Evolutionary conservation across 2,888 invertebrate genomes (phyloP).

Genomic region (Cosmia pyralina): DNA sequence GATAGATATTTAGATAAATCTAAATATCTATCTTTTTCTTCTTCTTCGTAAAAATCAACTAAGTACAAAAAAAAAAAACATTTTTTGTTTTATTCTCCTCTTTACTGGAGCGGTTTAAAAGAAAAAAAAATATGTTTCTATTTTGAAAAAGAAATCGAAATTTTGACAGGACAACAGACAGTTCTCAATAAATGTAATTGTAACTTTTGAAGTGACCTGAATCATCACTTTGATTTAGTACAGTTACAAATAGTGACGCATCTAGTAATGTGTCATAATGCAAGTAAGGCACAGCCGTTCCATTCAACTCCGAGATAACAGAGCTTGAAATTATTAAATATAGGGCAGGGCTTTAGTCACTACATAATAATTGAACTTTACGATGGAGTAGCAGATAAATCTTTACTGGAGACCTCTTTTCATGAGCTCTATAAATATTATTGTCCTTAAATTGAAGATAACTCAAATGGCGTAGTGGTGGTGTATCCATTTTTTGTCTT

Average conservation of each 20-base stretch:
- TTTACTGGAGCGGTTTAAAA: no score
- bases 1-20: no score
- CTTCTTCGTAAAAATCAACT: no score
- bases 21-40: no score
- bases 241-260: slow-evolving; percentile 31
- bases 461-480: neutral
- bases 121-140: no score
- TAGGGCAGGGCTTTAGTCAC: slow-evolving; percentile 15
- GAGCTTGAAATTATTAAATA: slow-evolving; percentile 26
- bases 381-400: slow-evolving; percentile 1
- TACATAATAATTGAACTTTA: slow-evolving; percentile 14
- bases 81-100: no score
- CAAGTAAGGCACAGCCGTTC: slow-evolving; percentile 3
- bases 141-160: no score
- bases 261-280: slow-evolving; percentile 23
- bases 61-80: no score
- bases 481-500: neutral
- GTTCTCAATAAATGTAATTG: neutral
- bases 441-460: neutral
- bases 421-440: neutral
- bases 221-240: slow-evolving; percentile 25
- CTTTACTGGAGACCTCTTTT: neutral
- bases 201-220: slow-evolving; percentile 14
- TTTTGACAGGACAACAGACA: no score
- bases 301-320: slow-evolving; percentile 16